Percentiles rank a stretch among this genome's conserved stretches.
These are phyloP conservation scores for Lophura nycthemera DNA, from an alignment of 2,113 vertebrate genomes.

Conservation along the genomic window DNA sequence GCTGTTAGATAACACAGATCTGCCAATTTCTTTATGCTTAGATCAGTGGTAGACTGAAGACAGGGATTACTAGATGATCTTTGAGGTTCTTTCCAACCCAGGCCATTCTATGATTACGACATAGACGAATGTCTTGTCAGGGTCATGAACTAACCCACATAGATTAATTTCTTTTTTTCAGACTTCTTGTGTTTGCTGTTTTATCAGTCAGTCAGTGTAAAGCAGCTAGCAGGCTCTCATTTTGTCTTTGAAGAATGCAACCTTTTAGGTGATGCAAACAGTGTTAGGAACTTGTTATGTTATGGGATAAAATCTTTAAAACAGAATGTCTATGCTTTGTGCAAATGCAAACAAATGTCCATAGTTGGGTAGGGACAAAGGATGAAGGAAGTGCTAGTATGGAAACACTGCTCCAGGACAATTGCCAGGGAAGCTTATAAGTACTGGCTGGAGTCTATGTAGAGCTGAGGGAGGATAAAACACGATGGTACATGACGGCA, in stretches of 20 bases:
- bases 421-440: background rate
- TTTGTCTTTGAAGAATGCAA: background rate
- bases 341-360: background rate
- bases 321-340: background rate
- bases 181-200: background rate
- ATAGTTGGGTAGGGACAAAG: background rate
- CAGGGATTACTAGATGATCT: background rate
- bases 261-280: conserved; percentile 17
- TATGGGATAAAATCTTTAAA: conserved; percentile 19
- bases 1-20: conserved; percentile 28
- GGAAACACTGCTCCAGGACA: background rate
- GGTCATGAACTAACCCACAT: background rate
- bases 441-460: background rate
- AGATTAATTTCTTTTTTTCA: background rate
- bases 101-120: background rate
- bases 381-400: background rate
- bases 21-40: background rate
- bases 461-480: background rate
- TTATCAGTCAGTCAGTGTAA: background rate
- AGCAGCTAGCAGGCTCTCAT: background rate
- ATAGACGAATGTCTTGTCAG: background rate
- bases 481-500: background rate
- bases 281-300: conserved; percentile 6
- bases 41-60: background rate
- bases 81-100: too few species aligned